Evolutionary conservation across 1,140 invertebrate genomes (phyloP).

Genomic region (Eupeodes corollae): DNA sequence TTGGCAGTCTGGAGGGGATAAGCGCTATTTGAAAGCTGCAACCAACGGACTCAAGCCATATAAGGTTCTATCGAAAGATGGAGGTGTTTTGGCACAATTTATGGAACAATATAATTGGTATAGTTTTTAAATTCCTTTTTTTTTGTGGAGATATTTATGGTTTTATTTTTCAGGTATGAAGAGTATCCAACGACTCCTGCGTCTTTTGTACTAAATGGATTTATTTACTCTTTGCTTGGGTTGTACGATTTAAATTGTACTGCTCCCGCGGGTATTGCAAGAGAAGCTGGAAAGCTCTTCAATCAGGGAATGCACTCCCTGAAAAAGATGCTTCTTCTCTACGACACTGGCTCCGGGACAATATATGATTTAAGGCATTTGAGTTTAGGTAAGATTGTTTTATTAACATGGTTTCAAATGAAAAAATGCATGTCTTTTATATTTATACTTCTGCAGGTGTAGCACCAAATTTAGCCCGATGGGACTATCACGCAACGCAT

Average conservation of each 20-base stretch:
- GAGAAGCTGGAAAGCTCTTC: constrained; percentile 66
- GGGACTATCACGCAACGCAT: constrained; percentile 98
- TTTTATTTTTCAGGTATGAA: constrained; percentile 69
- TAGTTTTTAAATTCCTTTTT: not conserved
- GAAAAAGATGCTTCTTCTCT: constrained; percentile 81
- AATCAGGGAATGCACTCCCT: constrained; percentile 78
- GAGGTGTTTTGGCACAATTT: constrained; percentile 78
- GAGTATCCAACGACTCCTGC: constrained; percentile 95
- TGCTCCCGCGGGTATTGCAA: constrained; percentile 46
- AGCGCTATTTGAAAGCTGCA: constrained; percentile 69
- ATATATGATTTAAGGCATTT: constrained; percentile 93
- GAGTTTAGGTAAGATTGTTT: constrained; percentile 45
- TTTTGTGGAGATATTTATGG: not conserved
- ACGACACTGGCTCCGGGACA: constrained; percentile 92
- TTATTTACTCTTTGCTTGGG: constrained; percentile 94
- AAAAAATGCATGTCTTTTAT: not conserved
- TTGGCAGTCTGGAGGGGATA: constrained; percentile 63
- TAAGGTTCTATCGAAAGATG: constrained; percentile 51
- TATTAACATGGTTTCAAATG: not conserved
- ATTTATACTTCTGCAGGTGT: constrained; percentile 38
- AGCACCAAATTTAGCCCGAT: constrained; percentile 82
- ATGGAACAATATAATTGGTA: constrained; percentile 66
- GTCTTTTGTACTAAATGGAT: constrained; percentile 95
- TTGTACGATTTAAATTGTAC: constrained; percentile 81
- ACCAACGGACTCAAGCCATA: constrained; percentile 71